Evolutionary conservation across 1,140 invertebrate genomes (phyloP).

Genomic region (Dryas iulia): DNA sequence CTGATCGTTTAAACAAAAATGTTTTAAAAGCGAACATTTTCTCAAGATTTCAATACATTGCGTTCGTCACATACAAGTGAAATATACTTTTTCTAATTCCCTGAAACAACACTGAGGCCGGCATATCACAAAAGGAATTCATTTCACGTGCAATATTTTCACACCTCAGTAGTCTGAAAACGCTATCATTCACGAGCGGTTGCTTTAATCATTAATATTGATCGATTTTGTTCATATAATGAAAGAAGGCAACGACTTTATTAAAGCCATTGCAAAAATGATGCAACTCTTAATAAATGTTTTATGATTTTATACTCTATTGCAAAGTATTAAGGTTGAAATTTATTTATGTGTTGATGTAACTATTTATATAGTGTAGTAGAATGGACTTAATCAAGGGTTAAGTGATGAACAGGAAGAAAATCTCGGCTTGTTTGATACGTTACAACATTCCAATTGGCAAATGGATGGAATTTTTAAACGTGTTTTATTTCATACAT

Average conservation of each 20-base stretch:
- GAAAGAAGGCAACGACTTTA: slow-evolving; percentile 19
- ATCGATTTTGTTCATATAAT: slow-evolving; percentile 24
- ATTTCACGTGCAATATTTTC: neutral
- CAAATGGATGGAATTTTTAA: neutral
- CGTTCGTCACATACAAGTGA: no score
- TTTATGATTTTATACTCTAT: neutral
- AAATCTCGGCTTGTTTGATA: slow-evolving; percentile 35
- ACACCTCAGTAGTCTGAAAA: slow-evolving; percentile 3
- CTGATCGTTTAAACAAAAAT: no score
- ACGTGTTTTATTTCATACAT: no score
- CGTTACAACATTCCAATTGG: neutral
- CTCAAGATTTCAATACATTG: no score
- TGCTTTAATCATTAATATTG: slow-evolving; percentile 27
- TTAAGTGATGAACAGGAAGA: slow-evolving; percentile 34
- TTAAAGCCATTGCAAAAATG: slow-evolving; percentile 6
- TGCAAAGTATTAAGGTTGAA: neutral
- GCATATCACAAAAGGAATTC: neutral
- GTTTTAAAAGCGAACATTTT: no score
- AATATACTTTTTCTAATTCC: neutral
- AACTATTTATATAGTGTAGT: slow-evolving; percentile 6
- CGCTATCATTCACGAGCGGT: slow-evolving; percentile 7
- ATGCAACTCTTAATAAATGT: neutral
- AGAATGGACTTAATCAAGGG: slow-evolving; percentile 33
- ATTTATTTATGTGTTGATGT: neutral
- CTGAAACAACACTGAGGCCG: neutral